Base-by-base conservation (phyloP, 1,140 invertebrate species). In the Ips nitidus region DNA sequence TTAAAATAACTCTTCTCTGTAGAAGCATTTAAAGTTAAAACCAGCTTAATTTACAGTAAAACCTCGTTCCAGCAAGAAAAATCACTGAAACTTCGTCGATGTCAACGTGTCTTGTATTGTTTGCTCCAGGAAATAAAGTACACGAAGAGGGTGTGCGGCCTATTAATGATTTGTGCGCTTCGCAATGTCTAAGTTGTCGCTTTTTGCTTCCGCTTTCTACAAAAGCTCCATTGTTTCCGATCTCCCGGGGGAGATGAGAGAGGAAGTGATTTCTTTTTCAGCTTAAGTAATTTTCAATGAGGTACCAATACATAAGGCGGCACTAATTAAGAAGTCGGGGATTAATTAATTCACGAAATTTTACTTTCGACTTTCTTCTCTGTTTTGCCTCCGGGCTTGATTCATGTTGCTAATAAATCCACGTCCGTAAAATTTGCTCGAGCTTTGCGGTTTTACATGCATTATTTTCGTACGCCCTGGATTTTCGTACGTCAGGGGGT, bases 81-180 rank as follows among this genome's bases (percentile, higher is more conserved):
- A 22, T 22, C 22, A 22, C 22, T 22, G 22, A 22, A 22, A 22
- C 22, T 22, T 22, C 22, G 22, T 22, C 22, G 22, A 22, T 22
- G 22, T 22, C 22, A 22, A 22, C 22, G 22, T 22, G 22, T 22
- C 22, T 22, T 22, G 22, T 22, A 66, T 66, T 66, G 65, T 66
- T 57, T 66, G 45, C 57, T 57, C 45, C 65, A 52, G 65, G 42
- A 66, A 66, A 61, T 57, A 61, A 61, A 55, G 36, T 68, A 61
- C 66, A 61, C 22, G 58, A 68, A 59, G 52, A 40, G 57, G 57
- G 58, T 45, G 57, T 68, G 47, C 42, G 64, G 57, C 42, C 66
- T 68, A 59, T 68, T 66, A 66, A 66, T 66, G 65, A 66, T 66
- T 66, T 64, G 62, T 55, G 52, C 42, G 53, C 65, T 52, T 39